phyloP scores from a whole-genome alignment of 2,888 invertebrate genomes.

The Euplagia quadripunctaria region DNA sequence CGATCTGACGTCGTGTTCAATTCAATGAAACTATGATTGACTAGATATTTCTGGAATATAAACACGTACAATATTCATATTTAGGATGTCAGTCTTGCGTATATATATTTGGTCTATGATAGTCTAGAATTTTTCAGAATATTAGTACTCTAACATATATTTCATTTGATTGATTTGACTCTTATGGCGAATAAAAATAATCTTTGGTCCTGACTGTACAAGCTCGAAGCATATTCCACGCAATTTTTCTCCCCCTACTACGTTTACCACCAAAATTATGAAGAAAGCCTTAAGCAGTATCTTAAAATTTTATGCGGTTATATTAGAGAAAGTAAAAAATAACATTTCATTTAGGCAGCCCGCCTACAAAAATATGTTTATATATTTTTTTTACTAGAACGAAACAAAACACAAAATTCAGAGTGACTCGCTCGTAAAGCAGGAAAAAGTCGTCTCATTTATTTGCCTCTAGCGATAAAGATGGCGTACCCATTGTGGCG shows the following conservation, averaged over 20 bases:
- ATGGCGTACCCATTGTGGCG: conserved; percentile 69
- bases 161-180: too few relatives aligned
- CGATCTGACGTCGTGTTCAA: too few relatives aligned
- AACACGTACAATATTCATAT: too few relatives aligned
- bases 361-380: conserved; percentile 47
- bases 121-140: too few relatives aligned
- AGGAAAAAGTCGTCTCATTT: conserved; percentile 78
- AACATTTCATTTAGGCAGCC: conserved; percentile 46
- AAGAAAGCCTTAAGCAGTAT: conserved; percentile 36
- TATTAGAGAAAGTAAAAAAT: conserved; percentile 50
- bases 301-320: conserved; percentile 46
- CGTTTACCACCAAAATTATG: conserved; percentile 42
- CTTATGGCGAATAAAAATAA: too few relatives aligned
- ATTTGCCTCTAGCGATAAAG: conserved; percentile 80
- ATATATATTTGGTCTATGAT: too few relatives aligned
- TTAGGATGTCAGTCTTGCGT: too few relatives aligned
- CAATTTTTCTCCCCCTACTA: conserved; percentile 25
- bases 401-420: conserved; percentile 67
- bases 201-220: too few relatives aligned
- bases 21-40: too few relatives aligned
- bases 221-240: conserved; percentile 7
- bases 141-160: too few relatives aligned
- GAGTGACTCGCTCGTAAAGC: conserved; percentile 67
- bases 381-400: conserved; percentile 56
- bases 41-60: too few relatives aligned